phyloP scores from a whole-genome alignment of 2,113 vertebrate species.

The Sclerurus mexicanus region DNA sequence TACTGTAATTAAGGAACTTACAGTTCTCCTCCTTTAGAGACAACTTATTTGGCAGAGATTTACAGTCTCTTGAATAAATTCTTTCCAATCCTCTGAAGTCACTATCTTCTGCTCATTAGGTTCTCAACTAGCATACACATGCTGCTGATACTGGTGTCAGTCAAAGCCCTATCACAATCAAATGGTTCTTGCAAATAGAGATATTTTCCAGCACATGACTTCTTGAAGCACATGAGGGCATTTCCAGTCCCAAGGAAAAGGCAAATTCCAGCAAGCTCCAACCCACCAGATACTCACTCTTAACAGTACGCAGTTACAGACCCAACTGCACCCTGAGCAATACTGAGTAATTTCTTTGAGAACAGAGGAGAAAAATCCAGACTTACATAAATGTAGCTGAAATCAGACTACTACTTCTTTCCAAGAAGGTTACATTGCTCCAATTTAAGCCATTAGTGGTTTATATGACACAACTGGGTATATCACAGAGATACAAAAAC shows the following conservation, averaged over 20 bases:
- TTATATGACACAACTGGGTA: not conserved
- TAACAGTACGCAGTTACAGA: not conserved
- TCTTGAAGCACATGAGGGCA: not conserved
- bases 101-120: not conserved
- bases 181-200: not conserved
- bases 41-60: not conserved
- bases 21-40: constrained; percentile 2
- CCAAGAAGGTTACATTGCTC: not conserved
- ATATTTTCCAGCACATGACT: not conserved
- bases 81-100: not conserved
- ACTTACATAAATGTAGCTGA: not conserved
- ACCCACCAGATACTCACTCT: not conserved
- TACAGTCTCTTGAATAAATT: not conserved
- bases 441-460: not conserved
- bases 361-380: not conserved
- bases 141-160: not conserved
- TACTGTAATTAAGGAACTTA: constrained; percentile 40
- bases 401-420: not conserved
- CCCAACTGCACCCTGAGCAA: not conserved
- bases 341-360: not conserved
- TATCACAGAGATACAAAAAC: not conserved
- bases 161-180: not conserved
- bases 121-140: not conserved
- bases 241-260: not conserved
- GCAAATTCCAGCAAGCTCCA: not conserved